These are phyloP conservation scores for Mizuhopecten yessoensis DNA, from an alignment of 1,140 invertebrate species.

Conservation along the genomic window DNA sequence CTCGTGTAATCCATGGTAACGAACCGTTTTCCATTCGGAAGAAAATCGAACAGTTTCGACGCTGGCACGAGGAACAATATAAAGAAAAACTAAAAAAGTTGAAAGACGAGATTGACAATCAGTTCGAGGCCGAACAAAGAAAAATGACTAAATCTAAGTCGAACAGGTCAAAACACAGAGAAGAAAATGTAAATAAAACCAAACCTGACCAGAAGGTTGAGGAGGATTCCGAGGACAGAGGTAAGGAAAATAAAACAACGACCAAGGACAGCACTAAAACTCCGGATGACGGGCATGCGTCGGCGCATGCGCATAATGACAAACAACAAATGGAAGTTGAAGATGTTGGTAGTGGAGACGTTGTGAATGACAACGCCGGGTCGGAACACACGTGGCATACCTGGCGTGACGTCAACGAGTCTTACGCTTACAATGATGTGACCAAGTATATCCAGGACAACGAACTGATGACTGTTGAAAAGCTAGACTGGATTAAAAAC, in stretches of 20 bases:
- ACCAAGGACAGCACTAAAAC: conserved; percentile 38
- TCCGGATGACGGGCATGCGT: conserved; percentile 25
- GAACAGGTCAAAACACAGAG: conserved; percentile 30
- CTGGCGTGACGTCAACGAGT: conserved; percentile 78
- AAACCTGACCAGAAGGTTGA: conserved; percentile 12
- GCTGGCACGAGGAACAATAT: conserved; percentile 74
- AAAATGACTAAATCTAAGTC: conserved; percentile 53
- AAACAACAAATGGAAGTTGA: conserved; percentile 33
- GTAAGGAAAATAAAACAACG: conserved; percentile 49
- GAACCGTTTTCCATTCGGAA: conserved; percentile 73
- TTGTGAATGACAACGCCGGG: conserved; percentile 56
- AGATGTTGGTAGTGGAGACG: neutral
- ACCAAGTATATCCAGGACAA: conserved; percentile 79
- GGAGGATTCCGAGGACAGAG: neutral
- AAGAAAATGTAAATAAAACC: neutral
- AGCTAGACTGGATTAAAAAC: conserved; percentile 72
- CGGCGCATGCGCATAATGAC: conserved; percentile 41
- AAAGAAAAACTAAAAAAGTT: conserved; percentile 69
- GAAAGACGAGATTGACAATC: conserved; percentile 68
- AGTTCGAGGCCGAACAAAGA: conserved; percentile 63
- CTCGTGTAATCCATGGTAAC: conserved; percentile 51
- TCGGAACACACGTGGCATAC: conserved; percentile 77
- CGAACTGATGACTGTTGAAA: conserved; percentile 76
- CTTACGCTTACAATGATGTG: conserved; percentile 78
- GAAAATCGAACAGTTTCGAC: conserved; percentile 75